These are phyloP conservation scores for Drosophila persimilis DNA, from an alignment of 1,140 invertebrate species.

Conservation along the genomic window DNA sequence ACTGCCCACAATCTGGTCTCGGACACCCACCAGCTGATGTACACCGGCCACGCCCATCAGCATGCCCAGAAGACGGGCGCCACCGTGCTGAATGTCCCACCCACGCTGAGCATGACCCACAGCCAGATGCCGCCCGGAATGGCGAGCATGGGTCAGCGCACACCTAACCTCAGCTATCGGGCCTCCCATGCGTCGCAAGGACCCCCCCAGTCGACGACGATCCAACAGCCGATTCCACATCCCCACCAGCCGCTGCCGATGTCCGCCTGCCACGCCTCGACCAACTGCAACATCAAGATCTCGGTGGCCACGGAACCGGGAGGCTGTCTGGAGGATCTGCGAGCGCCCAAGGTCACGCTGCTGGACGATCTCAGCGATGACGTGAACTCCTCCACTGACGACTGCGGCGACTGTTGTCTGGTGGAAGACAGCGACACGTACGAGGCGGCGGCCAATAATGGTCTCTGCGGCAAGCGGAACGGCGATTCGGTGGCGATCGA, in stretches of 20 bases:
- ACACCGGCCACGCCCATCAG: slow-evolving; percentile 35
- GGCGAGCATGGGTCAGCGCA: slow-evolving; percentile 73
- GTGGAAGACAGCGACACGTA: slow-evolving; percentile 73
- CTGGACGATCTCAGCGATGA: slow-evolving; percentile 73
- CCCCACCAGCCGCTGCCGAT: slow-evolving; percentile 22
- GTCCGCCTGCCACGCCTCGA: slow-evolving; percentile 22
- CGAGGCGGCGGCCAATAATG: slow-evolving; percentile 54
- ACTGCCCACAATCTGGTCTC: slow-evolving; percentile 71
- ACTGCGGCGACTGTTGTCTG: slow-evolving; percentile 70
- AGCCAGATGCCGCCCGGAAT: slow-evolving; percentile 75
- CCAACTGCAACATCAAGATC: slow-evolving; percentile 71
- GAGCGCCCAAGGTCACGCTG: slow-evolving; percentile 72
- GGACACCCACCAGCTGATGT: slow-evolving; percentile 64
- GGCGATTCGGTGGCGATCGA: slow-evolving; percentile 22
- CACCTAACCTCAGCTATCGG: slow-evolving; percentile 68
- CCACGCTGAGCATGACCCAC: slow-evolving; percentile 72
- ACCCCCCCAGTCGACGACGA: slow-evolving; percentile 42
- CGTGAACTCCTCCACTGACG: slow-evolving; percentile 66
- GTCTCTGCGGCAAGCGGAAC: slow-evolving; percentile 27
- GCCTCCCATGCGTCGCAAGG: slow-evolving; percentile 31
- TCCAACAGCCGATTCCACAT: slow-evolving; percentile 67
- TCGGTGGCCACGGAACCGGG: slow-evolving; percentile 44
- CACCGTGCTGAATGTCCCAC: slow-evolving; percentile 66
- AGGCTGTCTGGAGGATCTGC: slow-evolving; percentile 31
- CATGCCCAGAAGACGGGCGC: slow-evolving; percentile 32